Conservation (phyloP, 2,113 vertebrate species). For the Cairina moschata region DNA sequence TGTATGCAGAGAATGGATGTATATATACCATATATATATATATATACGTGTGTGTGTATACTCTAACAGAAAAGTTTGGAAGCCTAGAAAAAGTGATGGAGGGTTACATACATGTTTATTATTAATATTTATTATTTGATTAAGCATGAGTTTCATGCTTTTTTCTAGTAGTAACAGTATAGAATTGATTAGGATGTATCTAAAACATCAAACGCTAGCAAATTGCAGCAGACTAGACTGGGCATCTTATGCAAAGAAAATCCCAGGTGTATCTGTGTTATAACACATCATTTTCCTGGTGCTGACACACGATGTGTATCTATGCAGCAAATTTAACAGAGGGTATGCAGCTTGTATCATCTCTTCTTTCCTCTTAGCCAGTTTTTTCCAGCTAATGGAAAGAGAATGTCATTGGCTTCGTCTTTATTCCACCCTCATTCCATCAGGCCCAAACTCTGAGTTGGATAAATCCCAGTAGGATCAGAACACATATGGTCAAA, state of each 20-base stretch:
- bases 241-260: neutral
- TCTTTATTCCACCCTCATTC: conserved; percentile 43
- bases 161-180: neutral
- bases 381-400: conserved; percentile 54
- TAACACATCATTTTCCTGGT: neutral
- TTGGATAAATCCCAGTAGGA: neutral
- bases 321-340: conserved; percentile 5
- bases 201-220: neutral
- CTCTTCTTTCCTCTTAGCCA: neutral
- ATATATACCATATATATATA: neutral
- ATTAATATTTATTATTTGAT: neutral
- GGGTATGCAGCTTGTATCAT: neutral
- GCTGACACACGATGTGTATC: neutral
- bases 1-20: neutral
- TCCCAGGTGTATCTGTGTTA: neutral
- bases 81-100: neutral
- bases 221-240: neutral
- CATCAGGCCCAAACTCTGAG: neutral
- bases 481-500: conserved; percentile 19
- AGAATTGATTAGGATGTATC: neutral
- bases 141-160: neutral
- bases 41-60: neutral
- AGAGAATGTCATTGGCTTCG: conserved; percentile 35
- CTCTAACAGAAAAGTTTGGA: neutral
- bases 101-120: neutral